Evolutionary conservation across 2,797 vertebrate species (phyloP), one percentile per base, ranked within the genome.

Genomic region (Tinamus major): DNA sequence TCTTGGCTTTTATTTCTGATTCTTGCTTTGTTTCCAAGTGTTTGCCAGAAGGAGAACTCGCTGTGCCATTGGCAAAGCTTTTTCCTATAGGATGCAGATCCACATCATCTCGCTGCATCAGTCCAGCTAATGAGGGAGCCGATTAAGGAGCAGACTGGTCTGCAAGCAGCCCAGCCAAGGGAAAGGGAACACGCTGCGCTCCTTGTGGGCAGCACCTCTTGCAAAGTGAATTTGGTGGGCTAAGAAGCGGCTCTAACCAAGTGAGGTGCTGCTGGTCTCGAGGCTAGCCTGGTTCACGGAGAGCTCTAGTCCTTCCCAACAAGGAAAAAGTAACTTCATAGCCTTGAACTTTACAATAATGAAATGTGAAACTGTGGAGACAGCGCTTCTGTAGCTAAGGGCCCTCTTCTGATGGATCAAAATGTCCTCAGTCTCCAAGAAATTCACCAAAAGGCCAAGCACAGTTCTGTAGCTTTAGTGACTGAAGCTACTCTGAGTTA

Each of bases 241-340:
- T 24, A 86, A 14, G 69, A 37, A 92, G 75, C 8, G n/a, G 18
- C 58, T 87, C 69, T 84, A 48, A 81, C 44, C 24, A 89, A 84
- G 63, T 58, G 85, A 82, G 49, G 75, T 37, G 65, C 26, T 65
- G 53, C 46, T 82, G 75, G 20, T 74, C 89, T 87, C 81, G 70
- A 75, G 84, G 75, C 56, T 78, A 82, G 75, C 13, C 37, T 41
- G 53, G 86, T 79, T 69, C 53, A 86, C 26, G 70, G 89, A 79
- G 72, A 79, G 61, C 71, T 91, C 35, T 71, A 89, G 68, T 72
- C 85, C 62, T 93, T 80, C 76, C 69, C 85, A 92, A 91, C 1
- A 72, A 78, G 82, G 69, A 35, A 91, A 91, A 93, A 89, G 27
- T 56, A 71, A 89, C 92, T 94, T 80, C 62, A 87, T 51, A 44